Base-by-base conservation (phyloP, 1,140 invertebrate species). In the Pachyrhynchus sulphureomaculatus region DNA sequence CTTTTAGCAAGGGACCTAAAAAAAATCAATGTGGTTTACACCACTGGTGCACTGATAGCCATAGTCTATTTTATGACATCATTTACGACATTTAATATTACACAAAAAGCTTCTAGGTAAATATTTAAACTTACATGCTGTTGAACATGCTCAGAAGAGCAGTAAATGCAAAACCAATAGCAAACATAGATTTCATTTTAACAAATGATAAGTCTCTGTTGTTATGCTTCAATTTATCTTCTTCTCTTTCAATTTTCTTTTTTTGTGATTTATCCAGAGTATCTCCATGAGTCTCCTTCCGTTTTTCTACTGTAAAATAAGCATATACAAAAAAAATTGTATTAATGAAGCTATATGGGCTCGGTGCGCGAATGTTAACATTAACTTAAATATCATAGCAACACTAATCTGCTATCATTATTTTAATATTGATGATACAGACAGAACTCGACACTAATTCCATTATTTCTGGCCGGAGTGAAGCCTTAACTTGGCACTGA, bases 111-210 rank as follows among this genome's bases (percentile, higher is more conserved):
- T n/a, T n/a, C n/a, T n/a, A n/a, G n/a, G n/a, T n/a, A n/a, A n/a
- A n/a, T 39, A 1, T 10, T 42, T 45, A 62, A 64, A 87, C 87
- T 88, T 84, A 95, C 89, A 98, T 98, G 72, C 91, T 97, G 74
- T 97, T 99, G 73, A 99, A 99, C 90, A 99, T 99, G 70, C 95
- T 97, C 0, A 99, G 81, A 2, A 99, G 78, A 29, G 96, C 96
- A 48, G 97, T 99, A 75, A 99, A 99, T 10, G 95, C 91, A 80
- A 93, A 92, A 61, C 96, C 96, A 78, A 99, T 99, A 13, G 96
- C 96, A 84, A 99, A 95, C 97, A 99, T 99, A 0, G 96, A 99
- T 77, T 99, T 99, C 97, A 99, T 99, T 81, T 99, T 99, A 0
- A 99, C 96, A 70, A 99, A 82, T 3, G 95, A 98, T 39, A 99